Conservation (phyloP, 2,113 vertebrate species). For the Antechinus stuartii region DNA sequence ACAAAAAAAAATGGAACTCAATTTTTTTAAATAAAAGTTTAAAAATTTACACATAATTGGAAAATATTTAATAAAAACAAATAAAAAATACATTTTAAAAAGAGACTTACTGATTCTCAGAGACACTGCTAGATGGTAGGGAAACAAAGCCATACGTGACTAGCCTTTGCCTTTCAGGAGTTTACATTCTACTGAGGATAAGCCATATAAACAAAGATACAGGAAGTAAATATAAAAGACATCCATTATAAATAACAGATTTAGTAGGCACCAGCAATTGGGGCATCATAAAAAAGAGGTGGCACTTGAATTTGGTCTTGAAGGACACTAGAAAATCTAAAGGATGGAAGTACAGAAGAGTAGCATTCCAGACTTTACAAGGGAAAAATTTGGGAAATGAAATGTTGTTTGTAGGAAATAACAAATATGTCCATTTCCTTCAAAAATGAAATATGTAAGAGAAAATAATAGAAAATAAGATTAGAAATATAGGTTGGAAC, state of each 20-base stretch:
- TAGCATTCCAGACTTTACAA: too few relatives aligned
- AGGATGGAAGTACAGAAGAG: too few relatives aligned
- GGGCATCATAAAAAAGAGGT: background rate
- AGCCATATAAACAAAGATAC: too few relatives aligned
- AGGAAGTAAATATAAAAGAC: background rate
- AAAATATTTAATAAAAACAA: background rate
- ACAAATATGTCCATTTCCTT: background rate
- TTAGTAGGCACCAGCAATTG: background rate
- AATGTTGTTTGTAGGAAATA: background rate
- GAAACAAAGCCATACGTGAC: background rate
- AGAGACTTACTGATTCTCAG: background rate
- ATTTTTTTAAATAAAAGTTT: background rate
- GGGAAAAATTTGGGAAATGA: background rate
- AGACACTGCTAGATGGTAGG: background rate
- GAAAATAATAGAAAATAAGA: background rate
- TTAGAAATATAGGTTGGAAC: background rate
- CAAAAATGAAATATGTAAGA: background rate
- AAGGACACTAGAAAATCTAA: background rate
- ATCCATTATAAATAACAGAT: background rate
- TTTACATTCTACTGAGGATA: too few relatives aligned
- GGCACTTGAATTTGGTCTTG: background rate
- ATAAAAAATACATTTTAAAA: background rate
- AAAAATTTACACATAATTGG: background rate
- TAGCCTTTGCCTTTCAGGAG: background rate
- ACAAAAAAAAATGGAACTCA: background rate